Base-by-base conservation (phyloP, 2,797 vertebrate genomes). In the Cryptoblepharus egeriae region DNA sequence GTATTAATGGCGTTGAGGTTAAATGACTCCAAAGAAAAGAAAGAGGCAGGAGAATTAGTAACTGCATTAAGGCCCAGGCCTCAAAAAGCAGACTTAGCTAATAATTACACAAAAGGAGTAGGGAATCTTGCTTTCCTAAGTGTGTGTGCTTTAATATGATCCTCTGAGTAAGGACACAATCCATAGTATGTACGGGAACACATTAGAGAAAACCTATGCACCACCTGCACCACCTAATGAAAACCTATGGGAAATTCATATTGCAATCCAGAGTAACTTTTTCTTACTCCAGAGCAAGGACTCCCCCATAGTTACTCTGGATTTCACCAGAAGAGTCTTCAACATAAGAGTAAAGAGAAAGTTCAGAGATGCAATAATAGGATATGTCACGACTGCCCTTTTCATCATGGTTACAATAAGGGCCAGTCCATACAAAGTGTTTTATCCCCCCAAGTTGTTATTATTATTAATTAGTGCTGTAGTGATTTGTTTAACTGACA, bases 1-100 rank as follows among this genome's bases (percentile, higher is more conserved):
- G 35, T 69, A 79, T 79, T 78, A 69, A 78, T 28, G 26, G 8
- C 64, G 32, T 49, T n/a, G 42, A 39, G 77, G 35, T 79, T 79
- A 79, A 75, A 58, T n/a, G 32, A 58, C 35, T 57, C 65, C 77
- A n/a, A 39, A n/a, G 32, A 69, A 65, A 20, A 78, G 61, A 64
- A 65, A 77, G 32, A 65, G 49, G 30, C 24, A 28, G 57, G 13
- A 26, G 5, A 42, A 26, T 61, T 75, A 75, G 35, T n/a, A 30
- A 26, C 35, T 61, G 28, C 42, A 64, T 67, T 52, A 65, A 32
- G 18, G 10, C 37, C 35, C 35, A 69, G 24, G 26, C 42, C 22
- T 67, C 42, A 2, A 52, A 67, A 78, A 28, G 61, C 64, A 55
- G 24, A n/a, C 7, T 30, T 45, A 76, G 74, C 58, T 76, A 42